A percentile compares a stretch with the other conserved stretches of the same genome.
These are phyloP conservation scores for Hypomecis atomaria DNA, from an alignment of 2,888 invertebrate species.

Conservation along the genomic window DNA sequence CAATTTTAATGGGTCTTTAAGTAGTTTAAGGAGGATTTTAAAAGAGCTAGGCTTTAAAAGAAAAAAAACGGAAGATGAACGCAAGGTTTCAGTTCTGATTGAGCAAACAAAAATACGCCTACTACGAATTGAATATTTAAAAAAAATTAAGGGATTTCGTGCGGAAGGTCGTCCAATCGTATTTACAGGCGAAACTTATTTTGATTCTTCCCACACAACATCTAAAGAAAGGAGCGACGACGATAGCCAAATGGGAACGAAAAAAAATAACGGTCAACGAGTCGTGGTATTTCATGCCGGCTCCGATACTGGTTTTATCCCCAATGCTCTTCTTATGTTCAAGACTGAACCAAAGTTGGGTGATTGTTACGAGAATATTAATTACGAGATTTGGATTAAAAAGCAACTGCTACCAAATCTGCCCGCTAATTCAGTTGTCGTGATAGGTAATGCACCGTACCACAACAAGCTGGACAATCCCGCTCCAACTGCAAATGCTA, in stretches of 20 bases:
- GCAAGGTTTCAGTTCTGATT: neutral
- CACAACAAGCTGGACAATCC: neutral
- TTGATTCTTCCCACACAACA: neutral
- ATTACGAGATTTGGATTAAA: neutral
- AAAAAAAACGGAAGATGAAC: neutral
- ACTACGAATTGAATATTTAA: neutral
- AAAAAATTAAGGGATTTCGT: neutral
- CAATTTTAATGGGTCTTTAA: neutral
- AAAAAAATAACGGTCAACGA: neutral
- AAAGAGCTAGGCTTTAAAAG: neutral
- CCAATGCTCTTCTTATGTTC: neutral
- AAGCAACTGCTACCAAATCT: neutral
- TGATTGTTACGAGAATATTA: neutral
- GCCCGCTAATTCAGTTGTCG: neutral
- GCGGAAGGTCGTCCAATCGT: neutral
- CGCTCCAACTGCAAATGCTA: neutral
- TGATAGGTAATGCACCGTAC: neutral
- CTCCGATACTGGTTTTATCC: neutral
- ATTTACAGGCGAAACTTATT: neutral
- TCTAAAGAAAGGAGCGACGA: too few relatives aligned
- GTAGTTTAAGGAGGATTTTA: neutral
- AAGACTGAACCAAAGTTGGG: neutral
- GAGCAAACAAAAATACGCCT: neutral
- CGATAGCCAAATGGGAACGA: too few relatives aligned
- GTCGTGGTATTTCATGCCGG: neutral